Evolutionary conservation across 2,797 vertebrate genomes (phyloP).

Genomic region (Staurois parvus): DNA sequence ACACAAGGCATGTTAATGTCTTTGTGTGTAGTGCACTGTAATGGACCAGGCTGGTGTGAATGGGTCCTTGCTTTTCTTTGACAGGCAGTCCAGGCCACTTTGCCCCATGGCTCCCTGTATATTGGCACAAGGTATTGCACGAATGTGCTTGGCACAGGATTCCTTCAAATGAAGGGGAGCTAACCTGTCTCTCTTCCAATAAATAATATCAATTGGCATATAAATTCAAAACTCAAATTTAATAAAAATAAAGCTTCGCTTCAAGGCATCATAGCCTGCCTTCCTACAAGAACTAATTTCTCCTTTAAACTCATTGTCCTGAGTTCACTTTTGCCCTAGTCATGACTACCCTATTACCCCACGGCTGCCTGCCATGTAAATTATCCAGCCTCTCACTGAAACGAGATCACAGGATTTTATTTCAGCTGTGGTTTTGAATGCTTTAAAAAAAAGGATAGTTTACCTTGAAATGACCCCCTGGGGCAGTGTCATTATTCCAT

Average conservation of each 20-base stretch:
- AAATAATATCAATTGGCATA: background rate
- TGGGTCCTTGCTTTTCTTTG: too few species aligned
- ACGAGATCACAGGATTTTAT: slow-evolving; percentile 54
- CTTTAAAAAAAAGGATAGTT: slow-evolving; percentile 31
- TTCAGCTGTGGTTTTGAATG: slow-evolving; percentile 49
- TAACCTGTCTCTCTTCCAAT: background rate
- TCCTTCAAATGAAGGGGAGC: background rate
- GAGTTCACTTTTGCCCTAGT: slow-evolving; percentile 36
- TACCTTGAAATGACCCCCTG: slow-evolving; percentile 58
- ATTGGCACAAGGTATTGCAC: background rate
- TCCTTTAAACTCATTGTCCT: slow-evolving; percentile 39
- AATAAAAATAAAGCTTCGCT: background rate
- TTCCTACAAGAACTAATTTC: slow-evolving; percentile 15
- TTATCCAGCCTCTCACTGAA: slow-evolving; percentile 30
- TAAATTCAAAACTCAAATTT: background rate
- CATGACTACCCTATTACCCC: background rate
- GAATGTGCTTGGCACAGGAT: background rate
- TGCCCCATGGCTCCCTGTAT: background rate
- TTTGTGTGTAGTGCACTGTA: too few species aligned
- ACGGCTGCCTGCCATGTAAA: slow-evolving; percentile 28
- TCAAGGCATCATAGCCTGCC: background rate
- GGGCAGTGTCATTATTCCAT: slow-evolving; percentile 43
- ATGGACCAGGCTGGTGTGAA: too few species aligned
- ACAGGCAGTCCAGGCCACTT: too few species aligned
- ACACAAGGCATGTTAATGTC: too few species aligned